phyloP scores from a whole-genome alignment of 2,113 vertebrate species.

The Caracal caracal region DNA sequence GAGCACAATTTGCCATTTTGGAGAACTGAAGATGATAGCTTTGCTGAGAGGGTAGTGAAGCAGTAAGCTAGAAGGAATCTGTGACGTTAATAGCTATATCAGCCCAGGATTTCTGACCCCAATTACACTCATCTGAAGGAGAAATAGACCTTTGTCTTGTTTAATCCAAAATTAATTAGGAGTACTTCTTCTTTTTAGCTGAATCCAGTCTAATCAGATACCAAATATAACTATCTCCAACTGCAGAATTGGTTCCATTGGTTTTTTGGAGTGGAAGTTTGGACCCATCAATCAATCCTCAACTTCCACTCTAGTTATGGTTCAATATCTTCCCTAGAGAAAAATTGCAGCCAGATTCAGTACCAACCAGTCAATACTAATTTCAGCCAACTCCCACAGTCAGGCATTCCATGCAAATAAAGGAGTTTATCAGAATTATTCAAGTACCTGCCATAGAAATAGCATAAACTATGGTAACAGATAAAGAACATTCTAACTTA shows the following conservation, averaged over 20 bases:
- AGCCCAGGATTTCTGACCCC: no score
- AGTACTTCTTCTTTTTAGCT: background rate
- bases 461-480: background rate
- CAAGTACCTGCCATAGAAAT: background rate
- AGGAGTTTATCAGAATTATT: background rate
- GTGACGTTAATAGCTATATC: no score
- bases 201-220: background rate
- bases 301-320: background rate
- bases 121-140: background rate
- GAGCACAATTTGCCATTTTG: background rate
- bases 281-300: background rate
- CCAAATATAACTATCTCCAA: background rate
- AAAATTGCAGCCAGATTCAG: background rate
- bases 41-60: background rate
- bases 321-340: background rate
- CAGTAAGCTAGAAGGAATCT: background rate
- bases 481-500: background rate
- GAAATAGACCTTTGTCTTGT: background rate
- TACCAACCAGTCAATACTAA: background rate
- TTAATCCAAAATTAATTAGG: background rate
- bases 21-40: background rate
- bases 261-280: background rate
- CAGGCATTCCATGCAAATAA: background rate
- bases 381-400: background rate
- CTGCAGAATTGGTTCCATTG: background rate